Conservation (phyloP, 2,888 invertebrate species). For the Hemistola chrysoprasaria region DNA sequence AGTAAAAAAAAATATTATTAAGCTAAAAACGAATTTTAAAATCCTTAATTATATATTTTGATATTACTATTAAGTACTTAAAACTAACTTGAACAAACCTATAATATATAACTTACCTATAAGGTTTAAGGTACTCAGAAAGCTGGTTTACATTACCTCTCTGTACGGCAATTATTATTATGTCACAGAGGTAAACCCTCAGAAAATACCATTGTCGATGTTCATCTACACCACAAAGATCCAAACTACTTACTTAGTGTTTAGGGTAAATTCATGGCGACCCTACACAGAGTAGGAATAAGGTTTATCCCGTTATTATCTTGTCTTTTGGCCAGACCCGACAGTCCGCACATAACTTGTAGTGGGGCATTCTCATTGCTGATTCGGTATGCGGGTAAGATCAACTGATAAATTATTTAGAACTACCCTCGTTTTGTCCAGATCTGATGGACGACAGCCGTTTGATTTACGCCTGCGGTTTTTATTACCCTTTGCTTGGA, state of each 20-base stretch:
- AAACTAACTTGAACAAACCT: too few relatives aligned
- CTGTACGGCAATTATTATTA: too few relatives aligned
- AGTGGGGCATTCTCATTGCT: constrained; percentile 24
- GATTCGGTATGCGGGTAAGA: constrained; percentile 31
- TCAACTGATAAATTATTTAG: constrained; percentile 42
- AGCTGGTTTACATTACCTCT: too few relatives aligned
- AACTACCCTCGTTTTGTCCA: constrained; percentile 23
- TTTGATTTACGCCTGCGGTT: constrained; percentile 16
- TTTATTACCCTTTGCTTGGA: constrained; percentile 7
- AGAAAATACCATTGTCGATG: too few relatives aligned
- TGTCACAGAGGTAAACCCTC: too few relatives aligned
- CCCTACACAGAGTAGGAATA: background rate
- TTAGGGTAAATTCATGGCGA: background rate
- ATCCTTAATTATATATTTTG: too few relatives aligned
- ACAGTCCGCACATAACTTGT: constrained; percentile 39
- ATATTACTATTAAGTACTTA: too few relatives aligned
- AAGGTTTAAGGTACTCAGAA: too few relatives aligned
- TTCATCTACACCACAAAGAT: too few relatives aligned
- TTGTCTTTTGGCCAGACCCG: constrained; percentile 42
- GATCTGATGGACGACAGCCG: constrained; percentile 20
- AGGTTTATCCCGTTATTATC: constrained; percentile 35
- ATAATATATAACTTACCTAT: too few relatives aligned
- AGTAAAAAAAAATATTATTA: too few relatives aligned
- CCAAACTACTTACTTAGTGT: background rate
- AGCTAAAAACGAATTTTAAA: too few relatives aligned